These are phyloP conservation scores for Siphamia tubifer DNA, from an alignment of 2,113 vertebrate species.

Conservation along the genomic window DNA sequence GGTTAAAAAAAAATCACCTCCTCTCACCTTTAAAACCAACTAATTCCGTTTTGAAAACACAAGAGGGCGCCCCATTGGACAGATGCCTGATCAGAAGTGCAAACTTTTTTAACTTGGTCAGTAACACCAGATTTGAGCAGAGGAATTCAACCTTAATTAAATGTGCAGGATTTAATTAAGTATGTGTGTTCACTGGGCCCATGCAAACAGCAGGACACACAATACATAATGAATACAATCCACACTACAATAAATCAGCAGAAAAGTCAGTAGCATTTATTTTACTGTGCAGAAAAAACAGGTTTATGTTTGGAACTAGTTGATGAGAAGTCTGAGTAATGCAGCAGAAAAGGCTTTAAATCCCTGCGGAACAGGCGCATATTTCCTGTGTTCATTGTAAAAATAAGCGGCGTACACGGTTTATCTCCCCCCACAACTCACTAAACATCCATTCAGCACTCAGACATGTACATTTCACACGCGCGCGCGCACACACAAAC, in stretches of 20 bases:
- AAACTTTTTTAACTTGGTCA: neutral
- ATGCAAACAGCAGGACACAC: no score
- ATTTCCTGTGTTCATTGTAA: slow-evolving; percentile 3
- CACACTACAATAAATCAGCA: no score
- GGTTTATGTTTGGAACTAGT: no score
- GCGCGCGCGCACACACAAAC: neutral
- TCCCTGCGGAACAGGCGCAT: neutral
- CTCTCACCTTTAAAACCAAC: neutral
- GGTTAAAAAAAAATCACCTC: no score
- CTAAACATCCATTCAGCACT: slow-evolving; percentile 10
- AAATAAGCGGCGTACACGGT: neutral
- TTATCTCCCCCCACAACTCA: neutral
- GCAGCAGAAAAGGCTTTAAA: neutral
- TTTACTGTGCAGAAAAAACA: no score
- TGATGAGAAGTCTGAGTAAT: neutral
- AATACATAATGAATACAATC: no score
- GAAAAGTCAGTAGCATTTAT: no score
- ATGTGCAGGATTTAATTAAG: no score
- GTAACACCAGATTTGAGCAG: neutral
- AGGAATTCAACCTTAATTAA: neutral
- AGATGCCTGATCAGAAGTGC: neutral
- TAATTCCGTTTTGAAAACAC: neutral
- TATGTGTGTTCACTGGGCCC: no score
- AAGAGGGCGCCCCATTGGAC: slow-evolving; percentile 6
- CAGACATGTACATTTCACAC: neutral